phyloP scores from a whole-genome alignment of 1,140 invertebrate genomes.

The Orius laevigatus region DNA sequence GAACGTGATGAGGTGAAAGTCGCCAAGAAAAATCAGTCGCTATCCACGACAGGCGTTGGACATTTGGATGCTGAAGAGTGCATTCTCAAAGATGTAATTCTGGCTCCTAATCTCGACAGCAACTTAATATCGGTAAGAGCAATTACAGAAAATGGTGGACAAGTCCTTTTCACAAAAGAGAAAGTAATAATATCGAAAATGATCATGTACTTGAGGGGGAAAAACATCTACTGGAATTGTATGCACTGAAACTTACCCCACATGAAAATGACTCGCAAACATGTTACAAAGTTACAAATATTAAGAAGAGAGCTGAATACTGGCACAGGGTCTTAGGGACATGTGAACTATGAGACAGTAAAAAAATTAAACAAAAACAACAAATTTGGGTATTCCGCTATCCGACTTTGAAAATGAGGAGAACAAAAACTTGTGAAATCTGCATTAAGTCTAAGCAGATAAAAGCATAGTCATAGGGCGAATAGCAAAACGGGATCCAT shows the following conservation, averaged over 20 bases:
- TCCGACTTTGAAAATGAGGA: too few species aligned
- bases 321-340: constrained; percentile 8
- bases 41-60: neutral
- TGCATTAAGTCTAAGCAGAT: too few species aligned
- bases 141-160: too few species aligned
- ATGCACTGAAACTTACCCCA: too few species aligned
- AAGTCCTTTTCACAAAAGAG: constrained; percentile 1
- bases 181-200: neutral
- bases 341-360: neutral
- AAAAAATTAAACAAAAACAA: neutral
- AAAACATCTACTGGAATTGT: neutral
- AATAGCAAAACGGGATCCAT: too few species aligned
- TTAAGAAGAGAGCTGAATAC: too few species aligned
- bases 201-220: neutral
- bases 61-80: neutral
- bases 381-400: neutral
- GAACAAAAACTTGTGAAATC: too few species aligned
- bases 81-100: constrained; percentile 8
- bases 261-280: too few species aligned
- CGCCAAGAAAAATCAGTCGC: neutral
- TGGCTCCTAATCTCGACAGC: too few species aligned
- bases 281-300: too few species aligned
- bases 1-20: neutral
- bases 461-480: too few species aligned
- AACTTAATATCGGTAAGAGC: too few species aligned